Conservation (phyloP, 2,113 vertebrate genomes). For the Mormyrus lacerda region DNA sequence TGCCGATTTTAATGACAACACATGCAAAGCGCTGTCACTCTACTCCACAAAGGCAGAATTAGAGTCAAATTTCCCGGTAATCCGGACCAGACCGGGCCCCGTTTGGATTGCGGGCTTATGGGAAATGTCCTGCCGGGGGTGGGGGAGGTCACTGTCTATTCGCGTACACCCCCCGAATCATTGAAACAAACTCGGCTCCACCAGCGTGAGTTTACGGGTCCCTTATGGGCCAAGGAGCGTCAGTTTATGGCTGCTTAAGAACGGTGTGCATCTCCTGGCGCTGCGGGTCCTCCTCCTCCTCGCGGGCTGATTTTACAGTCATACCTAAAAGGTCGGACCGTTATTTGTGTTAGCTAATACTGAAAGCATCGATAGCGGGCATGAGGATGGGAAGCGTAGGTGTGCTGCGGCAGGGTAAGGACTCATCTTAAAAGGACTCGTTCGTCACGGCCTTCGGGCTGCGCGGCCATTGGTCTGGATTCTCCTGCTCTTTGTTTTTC, state of each 20-base stretch:
- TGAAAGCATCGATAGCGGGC: background rate
- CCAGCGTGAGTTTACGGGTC: background rate
- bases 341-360: slow-evolving; percentile 7
- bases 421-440: slow-evolving; percentile 18
- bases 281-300: background rate
- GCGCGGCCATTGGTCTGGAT: background rate
- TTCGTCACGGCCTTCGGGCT: background rate
- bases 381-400: background rate
- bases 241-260: background rate
- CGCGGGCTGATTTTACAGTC: slow-evolving; percentile 11
- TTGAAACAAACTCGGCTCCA: background rate
- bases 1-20: slow-evolving; percentile 50
- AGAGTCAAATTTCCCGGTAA: slow-evolving; percentile 54
- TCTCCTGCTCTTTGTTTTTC: slow-evolving; percentile 7
- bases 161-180: background rate
- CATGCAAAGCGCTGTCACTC: slow-evolving; percentile 45
- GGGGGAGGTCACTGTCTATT: background rate
- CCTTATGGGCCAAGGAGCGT: background rate
- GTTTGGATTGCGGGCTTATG: slow-evolving; percentile 23
- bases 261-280: background rate
- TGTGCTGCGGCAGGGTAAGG: background rate
- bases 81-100: slow-evolving; percentile 46
- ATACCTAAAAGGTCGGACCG: slow-evolving; percentile 22
- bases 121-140: slow-evolving; percentile 26
- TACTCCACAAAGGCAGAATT: slow-evolving; percentile 27